Percentiles rank a stretch among this genome's conserved stretches.
Evolutionary conservation across 1,140 invertebrate genomes (phyloP).

Genomic region (Papilio machaon): DNA sequence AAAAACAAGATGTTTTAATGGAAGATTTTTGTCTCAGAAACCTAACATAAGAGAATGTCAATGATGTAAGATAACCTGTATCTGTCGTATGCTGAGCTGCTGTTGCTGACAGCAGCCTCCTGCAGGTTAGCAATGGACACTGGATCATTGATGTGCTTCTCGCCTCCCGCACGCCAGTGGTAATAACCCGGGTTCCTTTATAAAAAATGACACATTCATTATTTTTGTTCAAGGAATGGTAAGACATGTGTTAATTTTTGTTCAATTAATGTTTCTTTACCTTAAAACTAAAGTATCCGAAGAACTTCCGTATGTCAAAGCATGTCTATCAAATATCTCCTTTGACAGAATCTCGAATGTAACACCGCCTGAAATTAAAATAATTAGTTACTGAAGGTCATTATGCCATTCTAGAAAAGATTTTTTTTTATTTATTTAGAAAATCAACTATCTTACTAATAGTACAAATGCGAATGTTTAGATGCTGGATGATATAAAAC

Average conservation of each 20-base stretch:
- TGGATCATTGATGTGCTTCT: constrained; percentile 99
- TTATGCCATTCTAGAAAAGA: background rate
- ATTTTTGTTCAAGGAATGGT: background rate
- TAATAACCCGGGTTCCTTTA: constrained; percentile 95
- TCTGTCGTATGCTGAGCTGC: constrained; percentile 91
- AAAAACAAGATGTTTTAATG: no score
- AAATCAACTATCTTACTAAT: constrained; percentile 42
- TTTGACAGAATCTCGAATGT: constrained; percentile 94
- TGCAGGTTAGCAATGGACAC: constrained; percentile 96
- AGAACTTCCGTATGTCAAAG: constrained; percentile 88
- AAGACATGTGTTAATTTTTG: background rate
- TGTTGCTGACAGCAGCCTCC: constrained; percentile 93
- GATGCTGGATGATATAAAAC: no score
- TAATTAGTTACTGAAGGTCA: no score
- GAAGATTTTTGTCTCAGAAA: no score
- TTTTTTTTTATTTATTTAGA: background rate
- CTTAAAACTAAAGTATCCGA: constrained; percentile 91
- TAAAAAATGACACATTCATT: background rate
- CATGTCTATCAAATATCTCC: constrained; percentile 93
- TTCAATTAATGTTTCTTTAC: constrained; percentile 48
- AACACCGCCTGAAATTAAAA: constrained; percentile 87
- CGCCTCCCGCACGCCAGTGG: constrained; percentile 98
- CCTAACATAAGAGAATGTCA: no score
- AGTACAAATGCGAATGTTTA: no score
- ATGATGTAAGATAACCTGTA: constrained; percentile 77